These are phyloP conservation scores for Aplodontia rufa DNA, from an alignment of 2,113 vertebrate genomes.

Conservation along the genomic window DNA sequence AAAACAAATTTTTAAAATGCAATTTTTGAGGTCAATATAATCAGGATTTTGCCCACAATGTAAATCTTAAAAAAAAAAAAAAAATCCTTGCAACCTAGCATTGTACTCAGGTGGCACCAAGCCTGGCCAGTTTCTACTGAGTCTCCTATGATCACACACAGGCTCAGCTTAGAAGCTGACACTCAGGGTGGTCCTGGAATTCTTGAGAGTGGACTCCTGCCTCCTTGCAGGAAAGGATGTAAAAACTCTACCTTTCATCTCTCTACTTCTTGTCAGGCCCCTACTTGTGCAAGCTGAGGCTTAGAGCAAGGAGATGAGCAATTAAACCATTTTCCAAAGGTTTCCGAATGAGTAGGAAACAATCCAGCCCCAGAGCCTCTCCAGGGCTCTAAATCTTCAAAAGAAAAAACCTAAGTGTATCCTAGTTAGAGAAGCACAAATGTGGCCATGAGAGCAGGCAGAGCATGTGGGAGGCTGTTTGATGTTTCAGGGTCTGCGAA, in stretches of 20 bases:
- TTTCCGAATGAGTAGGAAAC: slow-evolving; percentile 23
- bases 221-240: not conserved
- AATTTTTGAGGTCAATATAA: not conserved
- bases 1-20: not conserved
- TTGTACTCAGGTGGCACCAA: not conserved
- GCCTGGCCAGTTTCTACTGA: not conserved
- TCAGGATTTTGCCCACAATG: not conserved
- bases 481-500: not conserved
- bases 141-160: not conserved
- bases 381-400: not conserved
- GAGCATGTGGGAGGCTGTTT: not conserved
- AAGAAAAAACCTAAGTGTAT: not conserved
- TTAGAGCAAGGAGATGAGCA: slow-evolving; percentile 3
- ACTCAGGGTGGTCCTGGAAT: not conserved
- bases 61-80: slow-evolving; percentile 6
- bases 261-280: not conserved
- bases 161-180: not conserved
- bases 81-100: not conserved
- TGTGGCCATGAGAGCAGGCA: not conserved
- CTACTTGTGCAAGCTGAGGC: not conserved
- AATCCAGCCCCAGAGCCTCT: not conserved
- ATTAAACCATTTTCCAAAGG: slow-evolving; percentile 27
- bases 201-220: not conserved
- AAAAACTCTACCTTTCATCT: not conserved
- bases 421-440: slow-evolving; percentile 4